These are phyloP conservation scores for Fragum whitleyi DNA, from an alignment of 2,888 invertebrate species.

Conservation along the genomic window DNA sequence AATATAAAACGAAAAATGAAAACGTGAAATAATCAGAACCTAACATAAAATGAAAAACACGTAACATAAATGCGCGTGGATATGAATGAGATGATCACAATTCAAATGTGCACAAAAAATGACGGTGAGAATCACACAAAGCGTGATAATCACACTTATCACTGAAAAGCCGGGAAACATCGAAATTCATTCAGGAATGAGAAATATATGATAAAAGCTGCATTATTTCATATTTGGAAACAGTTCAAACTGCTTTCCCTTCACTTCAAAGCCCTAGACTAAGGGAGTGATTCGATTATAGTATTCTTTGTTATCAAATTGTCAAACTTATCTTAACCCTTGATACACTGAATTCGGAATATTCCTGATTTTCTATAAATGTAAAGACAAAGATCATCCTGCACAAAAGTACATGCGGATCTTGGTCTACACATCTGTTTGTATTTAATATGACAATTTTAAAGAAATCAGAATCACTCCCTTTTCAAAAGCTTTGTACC, in stretches of 20 bases:
- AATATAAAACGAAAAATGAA: background rate
- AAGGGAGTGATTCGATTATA: background rate
- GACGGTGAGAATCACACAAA: conserved; percentile 17
- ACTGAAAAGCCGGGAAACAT: background rate
- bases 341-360: too few relatives aligned
- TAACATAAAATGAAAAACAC: conserved; percentile 1
- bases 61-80: conserved; percentile 33
- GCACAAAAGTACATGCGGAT: too few relatives aligned
- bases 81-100: conserved; percentile 43
- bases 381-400: too few relatives aligned
- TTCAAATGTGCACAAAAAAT: background rate
- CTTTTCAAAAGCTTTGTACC: too few relatives aligned
- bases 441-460: too few relatives aligned
- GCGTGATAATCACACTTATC: conserved; percentile 7
- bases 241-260: background rate
- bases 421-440: too few relatives aligned
- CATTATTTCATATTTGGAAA: background rate
- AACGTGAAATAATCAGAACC: conserved; percentile 1
- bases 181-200: conserved; percentile 20
- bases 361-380: too few relatives aligned
- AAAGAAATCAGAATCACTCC: too few relatives aligned
- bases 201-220: conserved; percentile 4
- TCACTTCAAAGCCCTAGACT: background rate
- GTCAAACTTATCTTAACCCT: too few relatives aligned
- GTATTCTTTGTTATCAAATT: too few relatives aligned